Evolutionary conservation across 2,113 vertebrate genomes (phyloP).

Genomic region (Nyctereutes procyonoides): DNA sequence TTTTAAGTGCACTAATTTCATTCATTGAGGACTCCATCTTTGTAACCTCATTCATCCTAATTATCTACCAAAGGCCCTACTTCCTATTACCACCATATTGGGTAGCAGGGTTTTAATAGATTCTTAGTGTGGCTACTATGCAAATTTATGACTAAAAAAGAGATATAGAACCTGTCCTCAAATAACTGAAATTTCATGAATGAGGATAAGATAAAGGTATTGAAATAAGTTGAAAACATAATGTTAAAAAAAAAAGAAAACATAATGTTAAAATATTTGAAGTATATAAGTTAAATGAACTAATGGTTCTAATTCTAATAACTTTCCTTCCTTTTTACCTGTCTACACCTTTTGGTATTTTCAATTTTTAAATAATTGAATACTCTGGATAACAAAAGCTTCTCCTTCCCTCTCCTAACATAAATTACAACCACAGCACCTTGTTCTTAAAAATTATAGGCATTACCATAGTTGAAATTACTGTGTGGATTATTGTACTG

Average conservation of each 20-base stretch:
- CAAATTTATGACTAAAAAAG: background rate
- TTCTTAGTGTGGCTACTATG: background rate
- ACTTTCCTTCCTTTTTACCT: background rate
- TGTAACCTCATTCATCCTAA: background rate
- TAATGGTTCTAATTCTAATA: background rate
- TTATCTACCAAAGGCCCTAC: background rate
- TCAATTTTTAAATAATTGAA: background rate
- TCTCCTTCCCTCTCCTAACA: background rate
- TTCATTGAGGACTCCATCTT: background rate
- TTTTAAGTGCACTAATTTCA: background rate
- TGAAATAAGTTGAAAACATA: background rate
- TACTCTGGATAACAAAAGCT: background rate
- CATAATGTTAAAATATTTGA: background rate
- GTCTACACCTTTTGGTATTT: background rate
- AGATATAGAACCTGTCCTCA: background rate
- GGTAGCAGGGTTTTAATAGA: background rate
- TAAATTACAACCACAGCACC: background rate
- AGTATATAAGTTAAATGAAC: background rate
- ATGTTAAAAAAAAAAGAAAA: background rate
- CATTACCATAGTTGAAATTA: background rate
- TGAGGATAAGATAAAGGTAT: background rate
- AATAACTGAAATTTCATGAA: background rate
- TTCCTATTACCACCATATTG: background rate
- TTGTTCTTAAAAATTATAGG: background rate
- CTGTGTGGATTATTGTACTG: background rate